Evolutionary conservation across 2,888 invertebrate genomes (phyloP).

Genomic region (Gisinianus flammeolus): DNA sequence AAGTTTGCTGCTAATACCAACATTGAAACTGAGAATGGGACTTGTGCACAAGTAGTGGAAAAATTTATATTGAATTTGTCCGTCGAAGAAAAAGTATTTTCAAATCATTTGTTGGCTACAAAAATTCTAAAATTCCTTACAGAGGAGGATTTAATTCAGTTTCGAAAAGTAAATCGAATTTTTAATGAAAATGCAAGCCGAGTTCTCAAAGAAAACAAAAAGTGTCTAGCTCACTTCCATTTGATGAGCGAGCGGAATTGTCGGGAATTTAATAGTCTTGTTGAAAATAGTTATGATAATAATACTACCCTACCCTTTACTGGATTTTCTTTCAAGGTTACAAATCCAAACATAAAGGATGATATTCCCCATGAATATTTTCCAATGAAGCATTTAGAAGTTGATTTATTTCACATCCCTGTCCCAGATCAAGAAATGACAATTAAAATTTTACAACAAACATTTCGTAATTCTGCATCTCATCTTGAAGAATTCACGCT

Average conservation of each 20-base stretch:
- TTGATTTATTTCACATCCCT: slow-evolving; percentile 4
- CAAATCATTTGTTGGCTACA: too few relatives aligned
- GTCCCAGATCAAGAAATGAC: background rate
- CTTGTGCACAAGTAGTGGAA: too few relatives aligned
- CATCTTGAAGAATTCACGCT: slow-evolving; percentile 1
- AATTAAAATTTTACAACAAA: slow-evolving; percentile 6
- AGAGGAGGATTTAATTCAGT: too few relatives aligned
- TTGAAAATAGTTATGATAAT: slow-evolving; percentile 19
- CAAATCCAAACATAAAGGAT: background rate
- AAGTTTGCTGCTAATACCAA: too few relatives aligned
- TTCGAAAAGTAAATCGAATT: slow-evolving; percentile 10
- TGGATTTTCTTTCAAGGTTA: slow-evolving; percentile 1
- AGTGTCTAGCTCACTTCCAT: background rate
- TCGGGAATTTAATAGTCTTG: background rate
- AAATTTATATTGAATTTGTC: too few relatives aligned
- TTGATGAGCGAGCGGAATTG: background rate
- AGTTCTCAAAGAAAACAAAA: slow-evolving; percentile 8
- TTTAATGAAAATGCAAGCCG: slow-evolving; percentile 16
- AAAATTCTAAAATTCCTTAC: too few relatives aligned
- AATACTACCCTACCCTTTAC: background rate
- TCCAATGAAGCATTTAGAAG: background rate
- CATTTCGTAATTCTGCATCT: background rate
- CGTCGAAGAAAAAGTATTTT: too few relatives aligned
- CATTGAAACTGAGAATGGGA: too few relatives aligned
- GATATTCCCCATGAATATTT: background rate